A percentile compares a stretch with the other conserved stretches of the same genome.
phyloP scores from a whole-genome alignment of 2,888 invertebrate genomes.

The Rutpela maculata region DNA sequence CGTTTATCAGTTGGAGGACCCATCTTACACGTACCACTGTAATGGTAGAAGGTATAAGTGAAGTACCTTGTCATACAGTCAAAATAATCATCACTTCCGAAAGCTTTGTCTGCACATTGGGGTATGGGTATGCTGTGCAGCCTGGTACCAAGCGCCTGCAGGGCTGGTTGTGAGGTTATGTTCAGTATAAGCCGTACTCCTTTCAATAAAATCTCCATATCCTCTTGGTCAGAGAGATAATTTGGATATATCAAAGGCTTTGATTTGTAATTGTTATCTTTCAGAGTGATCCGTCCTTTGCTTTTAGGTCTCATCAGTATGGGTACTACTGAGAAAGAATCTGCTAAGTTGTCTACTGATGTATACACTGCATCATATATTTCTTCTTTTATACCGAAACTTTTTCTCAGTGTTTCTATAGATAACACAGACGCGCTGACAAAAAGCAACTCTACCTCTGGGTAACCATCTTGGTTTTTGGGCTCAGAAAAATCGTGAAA shows the following conservation, averaged over 20 bases:
- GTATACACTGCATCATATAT: slow-evolving; percentile 68
- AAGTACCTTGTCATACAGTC: slow-evolving; percentile 81
- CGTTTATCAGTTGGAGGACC: slow-evolving; percentile 76
- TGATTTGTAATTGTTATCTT: slow-evolving; percentile 75
- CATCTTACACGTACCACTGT: slow-evolving; percentile 82
- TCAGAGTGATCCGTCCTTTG: slow-evolving; percentile 77
- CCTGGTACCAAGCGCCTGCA: slow-evolving; percentile 78
- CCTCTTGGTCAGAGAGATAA: slow-evolving; percentile 78
- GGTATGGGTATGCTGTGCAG: slow-evolving; percentile 79
- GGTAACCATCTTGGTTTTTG: slow-evolving; percentile 77
- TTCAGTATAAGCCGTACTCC: slow-evolving; percentile 79
- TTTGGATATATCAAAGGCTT: slow-evolving; percentile 80
- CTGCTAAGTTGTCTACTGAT: slow-evolving; percentile 68
- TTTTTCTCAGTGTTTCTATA: slow-evolving; percentile 73
- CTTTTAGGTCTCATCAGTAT: slow-evolving; percentile 79
- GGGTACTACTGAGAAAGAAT: slow-evolving; percentile 75
- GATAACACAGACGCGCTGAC: slow-evolving; percentile 80
- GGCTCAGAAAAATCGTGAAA: slow-evolving; percentile 80
- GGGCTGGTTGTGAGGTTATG: slow-evolving; percentile 77
- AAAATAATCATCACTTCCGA: slow-evolving; percentile 82
- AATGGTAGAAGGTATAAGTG: slow-evolving; percentile 83
- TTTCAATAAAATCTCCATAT: slow-evolving; percentile 80
- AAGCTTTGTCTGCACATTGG: slow-evolving; percentile 77
- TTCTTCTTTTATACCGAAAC: slow-evolving; percentile 73
- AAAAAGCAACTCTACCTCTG: slow-evolving; percentile 82